Evolutionary conservation across 1,140 invertebrate species (phyloP).

Genomic region (Epicauta chinensis): DNA sequence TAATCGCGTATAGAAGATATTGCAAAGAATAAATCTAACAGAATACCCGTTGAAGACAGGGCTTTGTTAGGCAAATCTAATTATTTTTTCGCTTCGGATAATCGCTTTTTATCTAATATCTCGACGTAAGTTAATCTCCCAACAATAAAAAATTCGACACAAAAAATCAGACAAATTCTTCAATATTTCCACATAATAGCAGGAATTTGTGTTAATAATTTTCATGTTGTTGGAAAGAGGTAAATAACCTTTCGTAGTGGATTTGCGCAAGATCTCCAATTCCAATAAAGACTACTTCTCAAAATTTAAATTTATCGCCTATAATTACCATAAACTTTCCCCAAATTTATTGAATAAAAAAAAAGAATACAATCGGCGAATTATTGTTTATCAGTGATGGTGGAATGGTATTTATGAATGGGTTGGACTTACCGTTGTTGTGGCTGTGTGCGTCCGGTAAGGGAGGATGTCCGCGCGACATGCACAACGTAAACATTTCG

Average conservation of each 20-base stretch:
- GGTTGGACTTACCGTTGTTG: constrained; percentile 25
- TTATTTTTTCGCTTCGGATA: too few relatives aligned
- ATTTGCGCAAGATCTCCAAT: constrained; percentile 2
- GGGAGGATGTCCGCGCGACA: constrained; percentile 34
- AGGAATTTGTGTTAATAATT: too few relatives aligned
- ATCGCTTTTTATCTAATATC: too few relatives aligned
- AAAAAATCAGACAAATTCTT: too few relatives aligned
- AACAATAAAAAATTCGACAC: too few relatives aligned
- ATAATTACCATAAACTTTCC: too few relatives aligned
- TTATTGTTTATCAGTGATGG: not conserved
- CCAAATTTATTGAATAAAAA: not conserved
- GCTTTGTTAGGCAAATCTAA: not conserved
- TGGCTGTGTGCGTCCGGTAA: constrained; percentile 26
- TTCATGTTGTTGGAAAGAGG: not conserved
- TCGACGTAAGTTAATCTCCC: too few relatives aligned
- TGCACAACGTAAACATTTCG: constrained; percentile 39
- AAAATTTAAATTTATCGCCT: too few relatives aligned
- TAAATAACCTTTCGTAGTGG: constrained; percentile 3
- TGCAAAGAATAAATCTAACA: not conserved
- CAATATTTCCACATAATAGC: too few relatives aligned
- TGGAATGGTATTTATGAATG: not conserved
- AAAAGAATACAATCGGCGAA: not conserved
- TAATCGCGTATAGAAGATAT: constrained; percentile 1
- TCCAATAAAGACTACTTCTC: constrained; percentile 1
- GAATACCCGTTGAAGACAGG: not conserved